phyloP scores from a whole-genome alignment of 2,113 vertebrate genomes.

The Poeciliopsis retropinna region DNA sequence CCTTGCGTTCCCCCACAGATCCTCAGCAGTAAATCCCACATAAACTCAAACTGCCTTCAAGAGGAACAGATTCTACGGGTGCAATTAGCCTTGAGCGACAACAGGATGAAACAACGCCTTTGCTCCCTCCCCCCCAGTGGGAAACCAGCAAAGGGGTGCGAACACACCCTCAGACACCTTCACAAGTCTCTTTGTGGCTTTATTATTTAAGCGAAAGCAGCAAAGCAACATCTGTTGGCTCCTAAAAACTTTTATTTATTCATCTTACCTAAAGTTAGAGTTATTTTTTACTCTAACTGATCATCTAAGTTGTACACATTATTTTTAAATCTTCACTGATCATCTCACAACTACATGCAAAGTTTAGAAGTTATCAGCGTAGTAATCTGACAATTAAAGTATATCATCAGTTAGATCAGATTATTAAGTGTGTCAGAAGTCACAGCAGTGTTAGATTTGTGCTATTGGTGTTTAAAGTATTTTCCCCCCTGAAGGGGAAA shows the following conservation, averaged over 20 bases:
- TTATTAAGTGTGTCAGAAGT: conserved; percentile 14
- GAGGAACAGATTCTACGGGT: conserved; percentile 41
- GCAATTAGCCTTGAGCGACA: conserved; percentile 39
- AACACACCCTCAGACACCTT: conserved; percentile 37
- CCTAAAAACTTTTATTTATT: background rate
- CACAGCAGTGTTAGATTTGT: background rate
- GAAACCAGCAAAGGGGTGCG: conserved; percentile 45
- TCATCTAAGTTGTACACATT: no score
- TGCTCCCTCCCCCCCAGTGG: background rate
- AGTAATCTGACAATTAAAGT: background rate
- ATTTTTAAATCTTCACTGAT: background rate
- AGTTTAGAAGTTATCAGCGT: background rate
- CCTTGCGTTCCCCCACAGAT: conserved; percentile 62
- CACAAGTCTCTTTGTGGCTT: conserved; percentile 29
- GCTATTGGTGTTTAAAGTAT: background rate
- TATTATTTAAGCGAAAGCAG: conserved; percentile 3
- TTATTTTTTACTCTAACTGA: background rate
- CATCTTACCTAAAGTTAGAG: background rate
- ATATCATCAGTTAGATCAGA: conserved; percentile 16
- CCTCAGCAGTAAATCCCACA: conserved; percentile 55
- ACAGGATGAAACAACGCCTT: conserved; percentile 17
- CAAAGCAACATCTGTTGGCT: background rate
- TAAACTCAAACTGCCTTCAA: conserved; percentile 39
- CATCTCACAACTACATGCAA: background rate
- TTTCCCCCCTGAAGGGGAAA: background rate